A percentile compares a stretch with the other conserved stretches of the same genome.
Evolutionary conservation across 2,113 vertebrate species (phyloP).

Genomic region (Trinectes maculatus): DNA sequence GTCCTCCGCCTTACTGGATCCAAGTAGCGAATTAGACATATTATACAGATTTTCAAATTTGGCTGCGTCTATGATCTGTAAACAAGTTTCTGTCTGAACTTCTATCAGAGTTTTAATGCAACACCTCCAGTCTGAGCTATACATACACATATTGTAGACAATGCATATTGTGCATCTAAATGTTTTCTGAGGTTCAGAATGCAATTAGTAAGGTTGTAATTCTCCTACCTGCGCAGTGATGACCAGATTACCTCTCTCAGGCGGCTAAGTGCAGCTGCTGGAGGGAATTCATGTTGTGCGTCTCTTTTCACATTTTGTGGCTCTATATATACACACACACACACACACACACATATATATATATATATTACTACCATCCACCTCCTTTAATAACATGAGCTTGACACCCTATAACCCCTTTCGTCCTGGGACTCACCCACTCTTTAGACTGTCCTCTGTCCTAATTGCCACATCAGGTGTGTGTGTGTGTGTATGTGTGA

Average conservation of each 20-base stretch:
- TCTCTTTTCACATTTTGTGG: constrained; percentile 1
- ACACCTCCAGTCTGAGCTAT: too few species aligned
- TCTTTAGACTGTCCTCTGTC: constrained; percentile 45
- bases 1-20: too few species aligned
- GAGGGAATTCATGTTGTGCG: not conserved
- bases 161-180: too few species aligned
- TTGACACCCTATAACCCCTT: constrained; percentile 16
- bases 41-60: too few species aligned
- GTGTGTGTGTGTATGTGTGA: constrained; percentile 24
- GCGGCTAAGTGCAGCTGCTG: not conserved
- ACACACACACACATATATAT: too few species aligned
- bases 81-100: too few species aligned
- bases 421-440: constrained; percentile 29
- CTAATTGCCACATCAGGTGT: constrained; percentile 66
- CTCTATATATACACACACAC: constrained; percentile 27
- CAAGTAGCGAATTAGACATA: too few species aligned
- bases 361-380: constrained; percentile 1
- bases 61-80: too few species aligned
- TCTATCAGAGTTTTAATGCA: too few species aligned
- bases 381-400: constrained; percentile 11
- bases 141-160: too few species aligned
- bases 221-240: not conserved
- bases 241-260: not conserved
- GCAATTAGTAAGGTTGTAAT: too few species aligned
- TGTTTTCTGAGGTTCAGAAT: not conserved